Evolutionary conservation across 2,888 invertebrate species (phyloP).

Genomic region (Macrosoma leucophasiata): DNA sequence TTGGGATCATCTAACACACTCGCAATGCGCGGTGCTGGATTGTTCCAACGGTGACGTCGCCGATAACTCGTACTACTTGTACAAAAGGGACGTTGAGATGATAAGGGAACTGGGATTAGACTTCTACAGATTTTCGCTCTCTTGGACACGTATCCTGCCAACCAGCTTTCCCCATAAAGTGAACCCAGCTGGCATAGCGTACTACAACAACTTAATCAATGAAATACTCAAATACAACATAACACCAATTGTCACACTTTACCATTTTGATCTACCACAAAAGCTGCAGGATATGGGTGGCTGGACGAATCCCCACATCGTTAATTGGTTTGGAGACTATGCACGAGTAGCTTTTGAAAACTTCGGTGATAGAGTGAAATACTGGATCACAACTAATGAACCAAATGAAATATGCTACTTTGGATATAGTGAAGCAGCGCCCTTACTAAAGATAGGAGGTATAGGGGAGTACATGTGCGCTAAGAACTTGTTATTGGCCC

Average conservation of each 20-base stretch:
- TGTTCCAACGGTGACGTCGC: conserved; percentile 58
- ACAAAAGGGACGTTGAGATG: too few species aligned
- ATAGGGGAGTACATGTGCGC: conserved; percentile 59
- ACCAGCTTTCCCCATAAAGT: conserved; percentile 53
- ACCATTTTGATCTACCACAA: conserved; percentile 59
- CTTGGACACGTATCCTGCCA: conserved; percentile 76
- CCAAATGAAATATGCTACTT: conserved; percentile 38
- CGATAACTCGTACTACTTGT: too few species aligned
- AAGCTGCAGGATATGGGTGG: conserved; percentile 60
- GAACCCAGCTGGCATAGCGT: conserved; percentile 69
- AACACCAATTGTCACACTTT: conserved; percentile 67
- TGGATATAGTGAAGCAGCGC: too few species aligned
- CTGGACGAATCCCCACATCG: conserved; percentile 39
- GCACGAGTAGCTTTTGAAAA: conserved; percentile 37
- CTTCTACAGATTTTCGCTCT: conserved; percentile 63
- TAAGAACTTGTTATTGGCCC: conserved; percentile 66
- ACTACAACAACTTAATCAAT: conserved; percentile 76
- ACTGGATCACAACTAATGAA: conserved; percentile 70
- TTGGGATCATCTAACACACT: not conserved
- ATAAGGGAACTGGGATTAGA: conserved; percentile 43
- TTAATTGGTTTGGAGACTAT: conserved; percentile 45
- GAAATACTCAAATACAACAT: conserved; percentile 71
- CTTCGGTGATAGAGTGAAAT: conserved; percentile 44
- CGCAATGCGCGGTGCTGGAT: conserved; percentile 45
- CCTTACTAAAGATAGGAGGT: conserved; percentile 31